Percentiles rank a stretch among this genome's conserved stretches.
Conservation (phyloP, 1,140 invertebrate species). For the Pseudomyrmex cubaensis region DNA sequence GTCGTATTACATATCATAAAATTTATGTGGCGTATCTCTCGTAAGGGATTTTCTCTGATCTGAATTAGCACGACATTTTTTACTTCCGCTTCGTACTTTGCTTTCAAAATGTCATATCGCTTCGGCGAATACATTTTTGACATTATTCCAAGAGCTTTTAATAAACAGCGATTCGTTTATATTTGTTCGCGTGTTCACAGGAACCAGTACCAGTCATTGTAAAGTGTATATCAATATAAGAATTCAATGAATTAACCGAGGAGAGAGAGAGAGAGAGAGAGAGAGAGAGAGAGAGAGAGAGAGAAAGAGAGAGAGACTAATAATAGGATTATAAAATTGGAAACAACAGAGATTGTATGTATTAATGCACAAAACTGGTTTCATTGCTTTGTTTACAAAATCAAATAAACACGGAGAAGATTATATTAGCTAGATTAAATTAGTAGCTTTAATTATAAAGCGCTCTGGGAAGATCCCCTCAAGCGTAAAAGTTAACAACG, state of each 20-base stretch:
- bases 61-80: conserved; percentile 45
- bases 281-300: no score
- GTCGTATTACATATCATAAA: conserved; percentile 11
- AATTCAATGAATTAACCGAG: conserved; percentile 7
- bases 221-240: conserved; percentile 38
- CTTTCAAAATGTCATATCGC: conserved; percentile 46
- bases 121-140: conserved; percentile 27
- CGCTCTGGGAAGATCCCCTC: no score
- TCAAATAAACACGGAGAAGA: no score
- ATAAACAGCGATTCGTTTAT: conserved; percentile 48
- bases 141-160: conserved; percentile 16
- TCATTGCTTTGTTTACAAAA: no score
- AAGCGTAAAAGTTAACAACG: no score
- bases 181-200: neutral
- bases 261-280: neutral
- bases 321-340: conserved; percentile 34
- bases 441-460: no score
- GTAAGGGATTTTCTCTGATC: conserved; percentile 27
- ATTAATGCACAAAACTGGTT: no score
- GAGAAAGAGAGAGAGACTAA: conserved; percentile 3
- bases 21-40: conserved; percentile 25
- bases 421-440: no score
- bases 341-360: no score
- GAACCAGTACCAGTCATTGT: neutral
- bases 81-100: conserved; percentile 9